These are phyloP conservation scores for Cerastis leucographa DNA, from an alignment of 2,888 invertebrate genomes.

Conservation along the genomic window DNA sequence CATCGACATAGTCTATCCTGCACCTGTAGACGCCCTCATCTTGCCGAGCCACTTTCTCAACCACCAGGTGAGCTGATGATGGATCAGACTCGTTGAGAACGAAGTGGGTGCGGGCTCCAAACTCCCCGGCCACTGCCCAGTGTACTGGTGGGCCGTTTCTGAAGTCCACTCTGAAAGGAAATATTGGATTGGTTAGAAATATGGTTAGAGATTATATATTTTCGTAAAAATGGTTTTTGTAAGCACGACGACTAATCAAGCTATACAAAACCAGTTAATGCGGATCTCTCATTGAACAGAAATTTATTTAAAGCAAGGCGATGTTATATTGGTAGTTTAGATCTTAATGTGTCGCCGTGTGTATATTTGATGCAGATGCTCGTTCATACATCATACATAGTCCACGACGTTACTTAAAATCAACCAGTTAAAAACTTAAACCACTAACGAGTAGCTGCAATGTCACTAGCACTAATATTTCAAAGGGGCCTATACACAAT, in stretches of 20 bases:
- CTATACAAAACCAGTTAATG: too few species aligned
- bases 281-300: too few species aligned
- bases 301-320: too few species aligned
- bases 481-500: neutral
- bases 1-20: constrained; percentile 96
- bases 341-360: too few species aligned
- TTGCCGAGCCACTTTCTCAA: constrained; percentile 92
- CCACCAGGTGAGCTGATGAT: constrained; percentile 93
- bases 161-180: constrained; percentile 93
- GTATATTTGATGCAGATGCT: neutral
- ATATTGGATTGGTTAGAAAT: neutral
- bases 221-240: neutral
- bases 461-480: neutral
- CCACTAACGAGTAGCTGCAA: neutral
- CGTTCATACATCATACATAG: neutral
- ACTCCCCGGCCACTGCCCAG: constrained; percentile 94
- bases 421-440: neutral
- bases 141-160: constrained; percentile 94
- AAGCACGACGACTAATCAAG: too few species aligned
- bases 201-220: too few species aligned
- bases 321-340: too few species aligned
- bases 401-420: neutral
- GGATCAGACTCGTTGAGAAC: constrained; percentile 93
- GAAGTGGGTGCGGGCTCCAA: constrained; percentile 94
- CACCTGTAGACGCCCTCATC: constrained; percentile 97